Percentiles rank a stretch among this genome's conserved stretches.
phyloP scores from a whole-genome alignment of 2,797 vertebrate genomes.

The Peromyscus nudipes region DNA sequence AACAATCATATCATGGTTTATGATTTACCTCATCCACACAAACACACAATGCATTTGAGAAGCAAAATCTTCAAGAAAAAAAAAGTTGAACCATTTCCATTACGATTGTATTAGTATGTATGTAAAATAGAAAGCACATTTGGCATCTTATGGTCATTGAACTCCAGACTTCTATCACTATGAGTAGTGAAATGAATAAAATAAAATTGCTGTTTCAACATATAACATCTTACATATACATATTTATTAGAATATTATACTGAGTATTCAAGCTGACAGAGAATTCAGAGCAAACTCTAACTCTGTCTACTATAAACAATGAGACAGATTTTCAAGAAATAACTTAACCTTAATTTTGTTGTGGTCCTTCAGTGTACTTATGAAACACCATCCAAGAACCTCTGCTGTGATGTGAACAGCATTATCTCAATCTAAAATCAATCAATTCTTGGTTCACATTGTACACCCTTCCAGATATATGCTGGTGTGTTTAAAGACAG shows the following conservation, averaged over 20 bases:
- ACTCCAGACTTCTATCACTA: conserved; percentile 59
- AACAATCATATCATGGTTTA: conserved; percentile 64
- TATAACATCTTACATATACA: background rate
- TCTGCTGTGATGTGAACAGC: conserved; percentile 16
- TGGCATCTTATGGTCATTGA: conserved; percentile 24
- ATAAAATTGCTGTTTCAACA: conserved; percentile 76
- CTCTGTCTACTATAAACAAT: conserved; percentile 72
- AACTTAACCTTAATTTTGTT: conserved; percentile 66
- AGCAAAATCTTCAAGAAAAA: conserved; percentile 25
- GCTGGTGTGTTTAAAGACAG: background rate
- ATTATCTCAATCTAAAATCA: background rate
- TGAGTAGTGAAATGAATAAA: conserved; percentile 74
- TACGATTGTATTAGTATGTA: conserved; percentile 64
- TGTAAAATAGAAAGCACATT: conserved; percentile 34
- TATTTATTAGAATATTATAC: conserved; percentile 76
- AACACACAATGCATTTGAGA: background rate
- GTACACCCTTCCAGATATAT: background rate
- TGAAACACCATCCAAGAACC: background rate
- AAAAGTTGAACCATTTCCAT: background rate
- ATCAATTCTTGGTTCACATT: background rate
- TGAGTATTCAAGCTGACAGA: conserved; percentile 55
- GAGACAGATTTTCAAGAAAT: conserved; percentile 68
- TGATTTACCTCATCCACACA: conserved; percentile 66
- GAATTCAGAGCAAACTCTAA: conserved; percentile 59
- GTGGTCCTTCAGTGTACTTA: conserved; percentile 33